Conservation (phyloP, 2,888 invertebrate genomes). For the Pseudococcus viburni region DNA sequence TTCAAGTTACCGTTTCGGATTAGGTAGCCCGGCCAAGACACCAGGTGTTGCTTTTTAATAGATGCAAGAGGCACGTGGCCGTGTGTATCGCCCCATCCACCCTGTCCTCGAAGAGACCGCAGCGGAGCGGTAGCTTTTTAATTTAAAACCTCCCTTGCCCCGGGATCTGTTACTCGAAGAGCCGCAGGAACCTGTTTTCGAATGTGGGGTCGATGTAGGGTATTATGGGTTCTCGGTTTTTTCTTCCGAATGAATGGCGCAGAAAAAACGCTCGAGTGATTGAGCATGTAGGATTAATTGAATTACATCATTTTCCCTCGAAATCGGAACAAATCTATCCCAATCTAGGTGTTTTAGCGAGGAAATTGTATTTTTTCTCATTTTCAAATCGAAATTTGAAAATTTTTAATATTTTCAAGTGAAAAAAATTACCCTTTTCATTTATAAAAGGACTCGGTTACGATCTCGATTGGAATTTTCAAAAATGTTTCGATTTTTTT, state of each 20-base stretch:
- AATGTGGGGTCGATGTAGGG: neutral
- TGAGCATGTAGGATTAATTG: neutral
- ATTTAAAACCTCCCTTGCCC: neutral
- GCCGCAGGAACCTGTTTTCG: neutral
- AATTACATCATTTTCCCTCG: neutral
- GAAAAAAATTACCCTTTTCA: too few species aligned
- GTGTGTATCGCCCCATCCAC: neutral
- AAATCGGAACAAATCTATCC: too few species aligned
- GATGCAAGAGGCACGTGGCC: neutral
- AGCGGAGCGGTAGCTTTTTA: neutral
- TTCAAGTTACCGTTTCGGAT: conserved; percentile 36
- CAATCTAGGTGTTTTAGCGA: too few species aligned
- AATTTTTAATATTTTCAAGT: too few species aligned
- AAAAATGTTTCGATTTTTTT: too few species aligned
- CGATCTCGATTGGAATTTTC: too few species aligned
- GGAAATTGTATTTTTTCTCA: too few species aligned
- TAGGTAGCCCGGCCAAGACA: conserved; percentile 3
- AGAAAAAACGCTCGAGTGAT: neutral
- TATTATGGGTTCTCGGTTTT: neutral
- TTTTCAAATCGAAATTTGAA: too few species aligned
- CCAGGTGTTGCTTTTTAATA: conserved; percentile 45
- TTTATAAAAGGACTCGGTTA: too few species aligned
- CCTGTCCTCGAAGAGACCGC: neutral
- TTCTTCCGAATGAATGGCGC: neutral
- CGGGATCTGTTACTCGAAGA: neutral